A percentile compares a stretch with the other conserved stretches of the same genome.
Conservation (phyloP, 2,888 invertebrate genomes). For the Drosophila longiperda region DNA sequence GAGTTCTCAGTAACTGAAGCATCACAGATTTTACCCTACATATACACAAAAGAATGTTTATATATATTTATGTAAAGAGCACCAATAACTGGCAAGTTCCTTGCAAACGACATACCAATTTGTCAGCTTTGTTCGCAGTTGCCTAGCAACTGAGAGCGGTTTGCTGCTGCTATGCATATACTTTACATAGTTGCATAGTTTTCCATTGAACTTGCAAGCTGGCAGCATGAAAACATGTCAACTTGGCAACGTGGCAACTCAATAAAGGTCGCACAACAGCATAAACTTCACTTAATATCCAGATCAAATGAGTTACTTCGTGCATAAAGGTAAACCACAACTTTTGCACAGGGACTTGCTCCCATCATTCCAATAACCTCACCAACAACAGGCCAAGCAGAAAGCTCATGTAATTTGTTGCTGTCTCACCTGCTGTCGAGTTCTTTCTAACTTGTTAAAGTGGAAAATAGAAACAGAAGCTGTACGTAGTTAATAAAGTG, state of each 20-base stretch:
- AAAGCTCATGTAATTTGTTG: slow-evolving; percentile 5
- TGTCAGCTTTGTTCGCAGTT: slow-evolving; percentile 22
- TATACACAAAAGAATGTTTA: no score
- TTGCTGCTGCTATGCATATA: slow-evolving; percentile 16
- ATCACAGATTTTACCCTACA: not conserved
- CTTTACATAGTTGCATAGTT: slow-evolving; percentile 19
- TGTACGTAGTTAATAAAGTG: slow-evolving; percentile 45
- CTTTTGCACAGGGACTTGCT: slow-evolving; percentile 26
- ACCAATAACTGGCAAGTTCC: slow-evolving; percentile 3
- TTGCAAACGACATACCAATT: slow-evolving; percentile 25
- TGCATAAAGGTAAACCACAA: slow-evolving; percentile 61
- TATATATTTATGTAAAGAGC: not conserved
- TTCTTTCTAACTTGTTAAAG: slow-evolving; percentile 46
- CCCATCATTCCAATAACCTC: not conserved
- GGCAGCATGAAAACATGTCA: slow-evolving; percentile 8
- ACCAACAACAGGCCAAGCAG: slow-evolving; percentile 11
- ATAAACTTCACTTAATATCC: slow-evolving; percentile 67
- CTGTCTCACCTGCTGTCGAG: slow-evolving; percentile 32
- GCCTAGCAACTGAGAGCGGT: slow-evolving; percentile 10
- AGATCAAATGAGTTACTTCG: slow-evolving; percentile 51
- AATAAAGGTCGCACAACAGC: slow-evolving; percentile 60
- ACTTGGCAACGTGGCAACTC: slow-evolving; percentile 38
- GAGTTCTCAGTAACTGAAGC: not conserved
- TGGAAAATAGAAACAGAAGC: slow-evolving; percentile 68
- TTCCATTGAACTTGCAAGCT: slow-evolving; percentile 25